Evolutionary conservation across 2,797 vertebrate species (phyloP), one percentile per base, ranked within the genome.

Genomic region (Chrysocyon brachyurus): DNA sequence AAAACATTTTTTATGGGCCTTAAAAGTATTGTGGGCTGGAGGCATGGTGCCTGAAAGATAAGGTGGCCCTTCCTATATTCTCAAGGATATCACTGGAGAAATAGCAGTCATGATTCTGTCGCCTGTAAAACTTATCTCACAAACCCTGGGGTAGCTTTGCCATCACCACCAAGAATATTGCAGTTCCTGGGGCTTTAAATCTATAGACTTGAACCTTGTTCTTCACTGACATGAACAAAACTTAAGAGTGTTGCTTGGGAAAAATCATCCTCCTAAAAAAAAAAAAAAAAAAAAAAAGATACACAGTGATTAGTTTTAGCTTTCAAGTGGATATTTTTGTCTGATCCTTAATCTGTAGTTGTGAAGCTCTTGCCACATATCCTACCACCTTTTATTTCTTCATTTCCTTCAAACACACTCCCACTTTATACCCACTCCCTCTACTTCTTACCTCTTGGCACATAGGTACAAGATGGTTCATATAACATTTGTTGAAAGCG

Each of bases 1-100:
- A 86, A 95, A 97, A 89, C 16, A 36, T 90, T 93, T 81, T 81
- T 63, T 40, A 10, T 19, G 31, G 49, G 56, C 63, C 12, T 88
- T 70, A 12, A 70, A 52, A 86, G n/a, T 52, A 36, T 21, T 82
- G n/a, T 33, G 8, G 84, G 31, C 77, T 36, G 49, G 28, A 90
- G 21, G 26, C 59, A 6, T 22, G 56, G 24, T 72, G 40, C 75
- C 15, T 89, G 10, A 24, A 54, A 81, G 21, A 3, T 63, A 57
- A 49, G 24, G 21, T 61, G 78, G 22, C 56, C 26, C 31, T 87
- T 26, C 54, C 75, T 68, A 0, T 94, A 24, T 52, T 86, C 52
- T 77, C 28, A 26, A 79, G 36, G 49, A 5, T 79, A 1, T 70
- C 56, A 1, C 6, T 54, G 24, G 14, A 22, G 17, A 59, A 54